Conservation (phyloP, 2,113 vertebrate genomes). For the Gadus chalcogrammus region DNA sequence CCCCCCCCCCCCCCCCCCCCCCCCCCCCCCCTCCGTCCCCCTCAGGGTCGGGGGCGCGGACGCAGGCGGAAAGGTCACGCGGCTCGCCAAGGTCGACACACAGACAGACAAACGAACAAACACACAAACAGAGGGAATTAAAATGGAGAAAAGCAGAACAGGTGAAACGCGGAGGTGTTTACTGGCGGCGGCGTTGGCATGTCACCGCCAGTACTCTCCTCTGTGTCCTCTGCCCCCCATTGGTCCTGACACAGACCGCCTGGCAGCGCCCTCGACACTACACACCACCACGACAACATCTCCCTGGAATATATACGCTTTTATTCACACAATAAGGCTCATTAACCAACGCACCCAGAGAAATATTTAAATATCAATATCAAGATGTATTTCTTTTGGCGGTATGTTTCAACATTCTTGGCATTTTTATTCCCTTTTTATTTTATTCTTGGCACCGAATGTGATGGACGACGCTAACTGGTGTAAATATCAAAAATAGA, state of each 20-base stretch:
- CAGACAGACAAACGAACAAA: constrained; percentile 70
- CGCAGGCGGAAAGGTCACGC: constrained; percentile 65
- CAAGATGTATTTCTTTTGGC: no score
- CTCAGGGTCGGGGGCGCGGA: constrained; percentile 50
- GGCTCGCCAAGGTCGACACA: constrained; percentile 75
- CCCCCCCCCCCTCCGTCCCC: constrained; percentile 3
- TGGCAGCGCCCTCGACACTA: constrained; percentile 41
- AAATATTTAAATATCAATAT: neutral
- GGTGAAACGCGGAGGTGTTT: constrained; percentile 54
- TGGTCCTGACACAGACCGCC: constrained; percentile 59
- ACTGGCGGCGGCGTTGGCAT: constrained; percentile 52
- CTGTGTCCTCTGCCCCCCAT: constrained; percentile 74
- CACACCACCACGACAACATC: neutral
- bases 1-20: no score
- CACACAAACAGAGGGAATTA: constrained; percentile 67
- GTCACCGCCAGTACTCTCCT: constrained; percentile 60
- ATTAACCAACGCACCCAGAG: neutral
- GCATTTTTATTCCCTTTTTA: no score
- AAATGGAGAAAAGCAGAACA: constrained; percentile 64
- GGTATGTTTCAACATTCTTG: no score
- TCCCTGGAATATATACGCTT: neutral
- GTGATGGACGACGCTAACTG: no score
- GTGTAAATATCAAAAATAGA: no score
- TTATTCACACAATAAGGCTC: neutral
- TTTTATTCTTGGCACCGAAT: no score